Evolutionary conservation across 1,140 invertebrate species (phyloP), one percentile per base, ranked within the genome.

Genomic region (Ephestia elutella): DNA sequence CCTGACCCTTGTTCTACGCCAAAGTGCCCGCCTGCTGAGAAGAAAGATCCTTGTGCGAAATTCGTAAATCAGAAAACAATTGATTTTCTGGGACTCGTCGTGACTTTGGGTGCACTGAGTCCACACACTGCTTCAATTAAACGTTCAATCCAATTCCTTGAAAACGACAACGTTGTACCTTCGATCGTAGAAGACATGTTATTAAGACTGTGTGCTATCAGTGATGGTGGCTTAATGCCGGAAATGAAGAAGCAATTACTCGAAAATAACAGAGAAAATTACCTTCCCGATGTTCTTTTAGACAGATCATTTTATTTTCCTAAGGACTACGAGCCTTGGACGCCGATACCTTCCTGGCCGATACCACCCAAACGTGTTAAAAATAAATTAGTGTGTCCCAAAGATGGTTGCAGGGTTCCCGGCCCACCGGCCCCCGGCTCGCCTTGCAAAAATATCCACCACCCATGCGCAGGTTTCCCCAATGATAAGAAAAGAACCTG

Each of bases 331-430:
- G 72, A 78, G 1, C 81, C 81, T 0, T 84, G 81, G 81, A 49
- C 70, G 0, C 81, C 81, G 0, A 82, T 84, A 51, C 82, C 82
- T 0, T 81, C 76, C 0, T 82, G 75, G 75, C 73, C 75, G 9
- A 50, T 62, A 8, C 60, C 71, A 0, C 62, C 74, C 19, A 68
- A 73, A 30, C 63, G 70, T 0, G 38, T 66, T 20, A 71, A 66
- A 21, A 28, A 54, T 18, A 63, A 61, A 0, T 59, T 78, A 4
- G 65, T 71, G 0, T 77, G 70, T 54, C 79, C 73, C 0, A 72
- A 78, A 57, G 70, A 76, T 10, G 78, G 79, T 2, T 82, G 79
- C 54, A 73, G 73, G 19, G 2, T 57, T 2, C 49, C 56, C 3
- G 70, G 70, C 0, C 63, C 70, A 0, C 63, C 70, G 0, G 69